Evolutionary conservation across 2,888 invertebrate genomes (phyloP), one percentile per base, ranked within the genome.

Genomic region (Perdita meconis): DNA sequence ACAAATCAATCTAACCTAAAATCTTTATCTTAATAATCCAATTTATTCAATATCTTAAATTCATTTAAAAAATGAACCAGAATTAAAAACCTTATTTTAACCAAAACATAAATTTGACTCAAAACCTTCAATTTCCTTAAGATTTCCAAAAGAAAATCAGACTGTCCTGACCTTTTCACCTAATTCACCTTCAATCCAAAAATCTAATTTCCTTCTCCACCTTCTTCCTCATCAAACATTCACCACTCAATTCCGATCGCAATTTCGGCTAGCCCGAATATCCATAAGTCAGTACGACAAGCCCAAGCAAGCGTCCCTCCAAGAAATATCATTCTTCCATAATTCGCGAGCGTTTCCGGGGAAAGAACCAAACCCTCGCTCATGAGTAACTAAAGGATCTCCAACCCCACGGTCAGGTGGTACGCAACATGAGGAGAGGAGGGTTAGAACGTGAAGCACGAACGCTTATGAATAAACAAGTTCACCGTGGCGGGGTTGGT

Each of bases 161-260:
- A 30, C 47, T 47, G 22, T 8, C 47, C 22, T 10, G 10, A 10
- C 47, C 10, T 10, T 12, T 19, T 19, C 19, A 47, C 3, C 22
- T 19, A 47, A 10, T 19, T 10, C 47, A 19, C 42, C 16, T 44
- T 19, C 19, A 47, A 47, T 19, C 47, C 40, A 63, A 13, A 38
- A 51, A 40, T 22, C 24, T 30, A 30, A 34, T 36, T 19, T 1
- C 26, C 61, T 30, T 26, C 47, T n/a, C 30, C 50, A 19, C 10
- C 24, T n/a, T n/a, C 13, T 34, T 40, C 22, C 30, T 57, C 57
- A 76, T 77, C 77, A 65, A 76, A 68, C 40, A 60, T 76, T 68
- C 77, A 78, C 38, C 64, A 44, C 65, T 64, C 68, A 70, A 78
- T 78, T 70, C 61, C 69, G 77, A 69, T 70, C 57, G 65, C 56